phyloP scores from a whole-genome alignment of 2,797 vertebrate genomes.

The Menidia menidia region DNA sequence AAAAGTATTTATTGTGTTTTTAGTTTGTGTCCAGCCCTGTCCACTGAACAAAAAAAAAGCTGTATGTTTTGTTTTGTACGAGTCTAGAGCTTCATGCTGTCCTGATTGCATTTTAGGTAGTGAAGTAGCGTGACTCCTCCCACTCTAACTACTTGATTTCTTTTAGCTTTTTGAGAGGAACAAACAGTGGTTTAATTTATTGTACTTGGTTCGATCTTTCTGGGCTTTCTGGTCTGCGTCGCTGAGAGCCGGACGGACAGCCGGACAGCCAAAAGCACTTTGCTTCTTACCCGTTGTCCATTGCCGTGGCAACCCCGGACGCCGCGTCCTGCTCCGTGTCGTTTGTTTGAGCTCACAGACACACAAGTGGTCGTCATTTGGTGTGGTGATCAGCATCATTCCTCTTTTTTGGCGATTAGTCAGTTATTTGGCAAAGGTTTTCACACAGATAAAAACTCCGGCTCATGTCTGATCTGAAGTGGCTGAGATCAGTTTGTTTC shows the following conservation, averaged over 20 bases:
- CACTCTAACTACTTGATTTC: conserved; percentile 64
- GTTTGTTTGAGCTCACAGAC: conserved; percentile 48
- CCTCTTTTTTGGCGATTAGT: conserved; percentile 15
- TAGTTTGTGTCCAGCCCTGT: conserved; percentile 77
- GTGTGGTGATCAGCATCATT: conserved; percentile 27
- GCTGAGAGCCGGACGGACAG: conserved; percentile 56
- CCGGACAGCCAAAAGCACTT: conserved; percentile 57
- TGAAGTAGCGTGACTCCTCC: conserved; percentile 71
- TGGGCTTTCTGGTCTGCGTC: conserved; percentile 51
- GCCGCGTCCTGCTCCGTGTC: conserved; percentile 45
- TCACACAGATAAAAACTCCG: neutral
- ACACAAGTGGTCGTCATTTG: conserved; percentile 11
- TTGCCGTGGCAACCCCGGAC: conserved; percentile 43
- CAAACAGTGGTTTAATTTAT: conserved; percentile 73
- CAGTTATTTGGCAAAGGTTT: neutral
- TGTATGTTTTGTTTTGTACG: conserved; percentile 70
- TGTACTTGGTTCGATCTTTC: conserved; percentile 65
- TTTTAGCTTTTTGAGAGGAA: conserved; percentile 50
- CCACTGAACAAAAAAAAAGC: conserved; percentile 74
- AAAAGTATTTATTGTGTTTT: conserved; percentile 84
- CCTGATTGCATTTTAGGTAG: conserved; percentile 77
- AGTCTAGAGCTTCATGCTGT: conserved; percentile 76
- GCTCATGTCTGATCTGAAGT: conserved; percentile 22
- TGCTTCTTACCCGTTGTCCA: conserved; percentile 56
- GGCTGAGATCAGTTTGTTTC: conserved; percentile 40